Base-by-base conservation (phyloP, 2,888 invertebrate species). In the Amphiduros pacificus region DNA sequence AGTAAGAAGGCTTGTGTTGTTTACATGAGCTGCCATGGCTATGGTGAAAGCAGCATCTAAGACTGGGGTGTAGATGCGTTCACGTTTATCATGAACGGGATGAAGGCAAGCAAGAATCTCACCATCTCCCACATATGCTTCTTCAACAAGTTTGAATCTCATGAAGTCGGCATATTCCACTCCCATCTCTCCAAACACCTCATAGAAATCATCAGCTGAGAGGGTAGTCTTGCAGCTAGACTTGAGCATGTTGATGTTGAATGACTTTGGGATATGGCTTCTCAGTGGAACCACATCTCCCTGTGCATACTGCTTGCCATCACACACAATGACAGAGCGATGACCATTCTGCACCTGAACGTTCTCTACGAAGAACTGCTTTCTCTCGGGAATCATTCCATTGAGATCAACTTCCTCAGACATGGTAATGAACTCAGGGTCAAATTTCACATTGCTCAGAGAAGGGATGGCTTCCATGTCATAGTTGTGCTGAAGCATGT, bases 41-140 rank as follows among this genome's bases (percentile, higher is more conserved):
- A 53, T 49, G 14, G 20, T 61, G 55, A 36, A 61, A 31, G 36
- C 61, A 40, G 49, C 54, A 26, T 54, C 55, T 6, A 61, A 32
- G 26, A 48, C 32, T 28, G 24, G 20, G 2, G 51, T 51, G 40
- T 61, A 26, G 22, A 61, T 26, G 6, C 55, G 20, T 27, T 61
- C 26, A n/a, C 26, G 32, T 14, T 55, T 48, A n/a, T 55, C 50
- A 2, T 48, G 28, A 11, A 44, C 26, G 11, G 31, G 49, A 20
- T 32, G 44, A 2, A 61, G 49, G 9, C 31, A 26, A 26, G 53
- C 52, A 2, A 61, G n/a, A 5, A 41, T 29, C 49, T 49, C 49
- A 44, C 61, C 61, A 22, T 55, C 40, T 5, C 41, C 44, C 20
- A 61, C 24, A 2, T 53, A 40, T 20, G 55, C 61, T 24, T 32